Conservation (phyloP, 2,888 invertebrate genomes). For the Calameuta idolon region DNA sequence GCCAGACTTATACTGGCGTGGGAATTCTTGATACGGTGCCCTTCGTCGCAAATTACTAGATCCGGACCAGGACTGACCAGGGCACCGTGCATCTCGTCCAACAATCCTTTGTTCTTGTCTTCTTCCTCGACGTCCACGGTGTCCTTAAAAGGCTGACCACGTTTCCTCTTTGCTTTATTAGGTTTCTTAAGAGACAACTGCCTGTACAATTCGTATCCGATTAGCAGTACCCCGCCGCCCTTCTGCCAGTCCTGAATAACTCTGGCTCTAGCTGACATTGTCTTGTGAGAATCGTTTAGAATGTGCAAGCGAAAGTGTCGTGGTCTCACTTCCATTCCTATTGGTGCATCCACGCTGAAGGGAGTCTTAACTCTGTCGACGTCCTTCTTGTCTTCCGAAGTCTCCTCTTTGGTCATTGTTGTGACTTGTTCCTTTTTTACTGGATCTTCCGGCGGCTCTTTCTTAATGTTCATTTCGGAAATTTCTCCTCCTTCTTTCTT, state of each 20-base stretch:
- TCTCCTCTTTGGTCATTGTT: slow-evolving; percentile 42
- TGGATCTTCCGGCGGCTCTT: slow-evolving; percentile 41
- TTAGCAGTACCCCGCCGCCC: slow-evolving; percentile 91
- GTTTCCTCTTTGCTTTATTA: slow-evolving; percentile 73
- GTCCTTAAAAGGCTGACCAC: slow-evolving; percentile 67
- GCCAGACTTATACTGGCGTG: slow-evolving; percentile 97
- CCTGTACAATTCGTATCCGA: slow-evolving; percentile 97
- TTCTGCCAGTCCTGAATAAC: slow-evolving; percentile 89
- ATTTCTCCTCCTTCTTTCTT: slow-evolving; percentile 48
- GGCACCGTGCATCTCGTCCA: slow-evolving; percentile 87
- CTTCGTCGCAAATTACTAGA: slow-evolving; percentile 95
- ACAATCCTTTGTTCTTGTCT: slow-evolving; percentile 77
- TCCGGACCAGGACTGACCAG: slow-evolving; percentile 93
- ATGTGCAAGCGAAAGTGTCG: slow-evolving; percentile 90
- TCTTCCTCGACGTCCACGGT: slow-evolving; percentile 71
- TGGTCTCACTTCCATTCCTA: slow-evolving; percentile 68
- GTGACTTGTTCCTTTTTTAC: slow-evolving; percentile 41
- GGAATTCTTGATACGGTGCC: slow-evolving; percentile 97
- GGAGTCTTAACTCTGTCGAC: slow-evolving; percentile 56
- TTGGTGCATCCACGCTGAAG: slow-evolving; percentile 55
- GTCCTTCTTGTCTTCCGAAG: slow-evolving; percentile 49
- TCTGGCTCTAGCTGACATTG: slow-evolving; percentile 86
- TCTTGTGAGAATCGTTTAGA: slow-evolving; percentile 94
- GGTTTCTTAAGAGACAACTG: slow-evolving; percentile 85
- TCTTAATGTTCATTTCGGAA: slow-evolving; percentile 48